Conservation (phyloP, 2,888 invertebrate species). For the Baccha elongata region DNA sequence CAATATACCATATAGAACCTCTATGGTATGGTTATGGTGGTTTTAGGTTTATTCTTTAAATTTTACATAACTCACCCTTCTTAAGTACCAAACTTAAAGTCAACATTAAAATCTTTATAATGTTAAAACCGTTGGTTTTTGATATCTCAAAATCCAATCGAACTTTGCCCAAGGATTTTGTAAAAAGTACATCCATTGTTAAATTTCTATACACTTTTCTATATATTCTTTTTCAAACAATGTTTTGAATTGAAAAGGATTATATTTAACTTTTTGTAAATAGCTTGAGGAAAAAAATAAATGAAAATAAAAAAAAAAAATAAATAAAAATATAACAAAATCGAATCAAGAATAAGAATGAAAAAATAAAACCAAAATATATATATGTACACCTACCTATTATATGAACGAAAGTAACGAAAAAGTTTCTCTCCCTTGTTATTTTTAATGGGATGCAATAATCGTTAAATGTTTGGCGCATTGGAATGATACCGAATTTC, state of each 20-base stretch:
- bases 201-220: constrained; percentile 39
- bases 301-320: constrained; percentile 20
- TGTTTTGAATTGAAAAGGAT: constrained; percentile 71
- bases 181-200: constrained; percentile 56
- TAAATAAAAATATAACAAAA: constrained; percentile 50
- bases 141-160: constrained; percentile 50
- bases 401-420: constrained; percentile 79
- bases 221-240: constrained; percentile 40
- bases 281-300: constrained; percentile 29
- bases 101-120: no score
- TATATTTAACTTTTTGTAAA: constrained; percentile 70
- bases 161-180: constrained; percentile 43
- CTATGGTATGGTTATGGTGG: no score
- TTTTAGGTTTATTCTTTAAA: no score
- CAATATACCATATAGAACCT: no score
- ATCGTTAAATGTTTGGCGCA: constrained; percentile 80
- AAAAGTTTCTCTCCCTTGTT: constrained; percentile 81
- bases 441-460: constrained; percentile 82
- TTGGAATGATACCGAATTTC: constrained; percentile 70
- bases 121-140: no score
- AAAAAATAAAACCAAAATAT: neutral
- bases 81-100: no score
- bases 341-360: constrained; percentile 60
- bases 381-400: constrained; percentile 55
- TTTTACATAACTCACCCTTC: no score